Evolutionary conservation across 2,113 vertebrate genomes (phyloP), one percentile per base, ranked within the genome.

Genomic region (Paralichthys olivaceus): DNA sequence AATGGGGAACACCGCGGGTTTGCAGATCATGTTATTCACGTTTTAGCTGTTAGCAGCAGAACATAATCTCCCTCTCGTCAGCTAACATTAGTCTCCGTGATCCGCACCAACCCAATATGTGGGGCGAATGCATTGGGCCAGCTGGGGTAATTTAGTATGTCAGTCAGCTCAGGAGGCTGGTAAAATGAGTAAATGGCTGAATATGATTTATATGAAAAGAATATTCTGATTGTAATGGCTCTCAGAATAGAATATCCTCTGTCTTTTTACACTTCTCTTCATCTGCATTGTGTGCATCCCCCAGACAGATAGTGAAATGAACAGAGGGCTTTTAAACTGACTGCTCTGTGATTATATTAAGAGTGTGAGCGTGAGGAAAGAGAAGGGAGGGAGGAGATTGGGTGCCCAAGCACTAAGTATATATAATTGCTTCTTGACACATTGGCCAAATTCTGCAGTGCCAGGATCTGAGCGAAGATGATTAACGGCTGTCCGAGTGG

Each of bases 341-440:
- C 90, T 87, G 86, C 88, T 87, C 88, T 90, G 89, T 94, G 93
- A 95, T 94, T 94, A 93, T 92, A 93, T 93, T 93, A 92, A 92
- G 88, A 90, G 86, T 86, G 84, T 88, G 88, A 87, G 83, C 81
- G 79, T 57, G 66, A 84, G 70, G 63, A 80, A 74, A 69, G 76
- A 68, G 60, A 72, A 74, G 80, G 81, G 85, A 72, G 89, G 88
- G 85, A 91, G 90, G 79, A 83, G 87, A 83, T 84, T 45, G 82
- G 84, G 74, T 84, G 84, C 87, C 86, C 80, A 59, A 85, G 86
- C 86, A 90, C 87, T 94, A 94, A 95, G 93, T 94, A 93, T 93
- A 94, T 93, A 94, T 95, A 95, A 95, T 95, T 95, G 93, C 93
- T 94, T 93, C 93, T 93, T 93, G 91, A 93, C 93, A 94, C 93